A percentile compares a stretch with the other conserved stretches of the same genome.
phyloP scores from a whole-genome alignment of 1,140 invertebrate genomes.

The Zeugodacus cucurbitae region DNA sequence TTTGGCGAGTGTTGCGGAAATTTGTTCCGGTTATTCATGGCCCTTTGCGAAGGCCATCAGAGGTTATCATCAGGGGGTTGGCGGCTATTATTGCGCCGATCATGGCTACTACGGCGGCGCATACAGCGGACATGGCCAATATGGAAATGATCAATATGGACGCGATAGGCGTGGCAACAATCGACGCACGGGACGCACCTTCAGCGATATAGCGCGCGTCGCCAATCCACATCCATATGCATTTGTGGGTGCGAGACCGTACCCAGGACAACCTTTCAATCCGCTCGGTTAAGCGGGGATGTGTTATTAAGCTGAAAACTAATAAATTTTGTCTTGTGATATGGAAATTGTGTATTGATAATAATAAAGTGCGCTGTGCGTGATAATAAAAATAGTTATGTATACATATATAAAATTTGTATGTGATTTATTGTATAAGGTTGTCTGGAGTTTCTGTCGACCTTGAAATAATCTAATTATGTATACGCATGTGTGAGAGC shows the following conservation, averaged over 20 bases:
- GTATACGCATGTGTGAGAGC: no score
- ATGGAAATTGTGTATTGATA: not conserved
- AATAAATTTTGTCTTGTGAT: not conserved
- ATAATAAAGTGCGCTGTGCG: not conserved
- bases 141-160: constrained; percentile 24
- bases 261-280: constrained; percentile 59
- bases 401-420: not conserved
- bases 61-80: constrained; percentile 20
- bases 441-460: no score
- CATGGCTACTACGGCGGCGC: constrained; percentile 37
- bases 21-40: constrained; percentile 45
- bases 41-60: constrained; percentile 52
- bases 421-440: no score
- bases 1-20: constrained; percentile 44
- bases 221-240: constrained; percentile 58
- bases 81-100: not conserved
- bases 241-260: constrained; percentile 46
- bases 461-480: no score
- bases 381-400: not conserved
- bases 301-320: not conserved
- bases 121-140: not conserved
- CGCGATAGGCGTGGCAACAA: constrained; percentile 37
- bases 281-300: constrained; percentile 45
- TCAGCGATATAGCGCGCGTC: constrained; percentile 58
- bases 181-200: constrained; percentile 53